Evolutionary conservation across 2,797 vertebrate genomes (phyloP).

Genomic region (Spheniscus humboldti): DNA sequence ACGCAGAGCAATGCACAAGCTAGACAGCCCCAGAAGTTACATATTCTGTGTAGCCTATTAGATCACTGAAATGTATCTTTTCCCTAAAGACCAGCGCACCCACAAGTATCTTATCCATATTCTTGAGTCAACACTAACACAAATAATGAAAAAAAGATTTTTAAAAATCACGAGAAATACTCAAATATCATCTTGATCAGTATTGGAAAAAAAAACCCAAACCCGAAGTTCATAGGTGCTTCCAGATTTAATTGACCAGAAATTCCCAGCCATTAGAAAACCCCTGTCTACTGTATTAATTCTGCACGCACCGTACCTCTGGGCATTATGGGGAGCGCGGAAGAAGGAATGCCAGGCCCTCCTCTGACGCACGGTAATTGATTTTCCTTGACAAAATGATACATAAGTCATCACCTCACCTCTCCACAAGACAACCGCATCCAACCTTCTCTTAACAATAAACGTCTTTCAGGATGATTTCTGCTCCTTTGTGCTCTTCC

Average conservation of each 20-base stretch:
- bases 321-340: not conserved
- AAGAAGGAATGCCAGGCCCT: not conserved
- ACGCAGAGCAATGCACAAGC: not conserved
- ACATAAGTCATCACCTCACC: conserved; percentile 31
- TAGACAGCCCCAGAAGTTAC: not conserved
- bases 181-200: not conserved
- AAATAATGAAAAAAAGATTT: not conserved
- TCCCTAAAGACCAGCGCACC: not conserved
- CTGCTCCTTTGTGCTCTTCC: not conserved
- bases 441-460: not conserved
- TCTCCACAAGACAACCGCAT: not conserved
- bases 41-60: not conserved
- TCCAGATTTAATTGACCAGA: not conserved
- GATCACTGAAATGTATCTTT: not conserved
- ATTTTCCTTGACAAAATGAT: conserved; percentile 23
- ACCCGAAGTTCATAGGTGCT: not conserved
- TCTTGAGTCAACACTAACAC: not conserved
- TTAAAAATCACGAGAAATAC: not conserved
- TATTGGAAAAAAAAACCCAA: rapidly evolving
- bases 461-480: not conserved
- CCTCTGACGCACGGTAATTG: not conserved
- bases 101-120: not conserved
- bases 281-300: not conserved
- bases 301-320: not conserved
- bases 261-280: not conserved